Evolutionary conservation across 2,888 invertebrate genomes (phyloP), one percentile per base, ranked within the genome.

Genomic region (Choristoneura rosaceana): DNA sequence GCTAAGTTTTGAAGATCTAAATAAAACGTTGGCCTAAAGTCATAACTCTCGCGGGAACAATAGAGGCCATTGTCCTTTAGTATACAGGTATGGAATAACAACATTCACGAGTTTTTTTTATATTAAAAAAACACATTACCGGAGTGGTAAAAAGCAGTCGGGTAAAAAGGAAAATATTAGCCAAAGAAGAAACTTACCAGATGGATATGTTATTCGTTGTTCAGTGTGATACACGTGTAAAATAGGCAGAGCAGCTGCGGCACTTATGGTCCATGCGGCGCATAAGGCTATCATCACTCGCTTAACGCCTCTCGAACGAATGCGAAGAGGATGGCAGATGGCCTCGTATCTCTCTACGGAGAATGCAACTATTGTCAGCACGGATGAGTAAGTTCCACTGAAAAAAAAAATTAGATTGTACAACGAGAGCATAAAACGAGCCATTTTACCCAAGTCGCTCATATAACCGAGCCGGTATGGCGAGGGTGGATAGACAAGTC

Each of bases 281-380:
- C 74, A n/a, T 47, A 74, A 60, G 5, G 34, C 61, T 55, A 69
- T 75, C 34, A 45, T 55, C 47, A 69, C 66, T 67, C 66, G 59
- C 75, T 63, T 74, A 62, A 2, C 25, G 10, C 41, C 34, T 50
- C 15, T 34, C 17, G 15, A 34, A 25, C 59, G 50, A 5, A 64
- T 17, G 17, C 41, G 73, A 59, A 74, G 55, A 45, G 71, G 76
- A 70, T 70, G 71, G 58, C 75, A 75, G 55, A 76, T 71, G 7
- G 74, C 75, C 0, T 64, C 59, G 50, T 76, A 76, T 4, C 76
- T 66, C 41, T 76, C 76, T 55, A 76, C 52, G 12, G 76, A 76
- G 45, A 76, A 75, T 12, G 75, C 69, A 1, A 75, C 74, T n/a
- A 76, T 71, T 2, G 76, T 76, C 12, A 76, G 55, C 41, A 71